Conservation (phyloP, 2,797 vertebrate species). For the Molossus molossus region DNA sequence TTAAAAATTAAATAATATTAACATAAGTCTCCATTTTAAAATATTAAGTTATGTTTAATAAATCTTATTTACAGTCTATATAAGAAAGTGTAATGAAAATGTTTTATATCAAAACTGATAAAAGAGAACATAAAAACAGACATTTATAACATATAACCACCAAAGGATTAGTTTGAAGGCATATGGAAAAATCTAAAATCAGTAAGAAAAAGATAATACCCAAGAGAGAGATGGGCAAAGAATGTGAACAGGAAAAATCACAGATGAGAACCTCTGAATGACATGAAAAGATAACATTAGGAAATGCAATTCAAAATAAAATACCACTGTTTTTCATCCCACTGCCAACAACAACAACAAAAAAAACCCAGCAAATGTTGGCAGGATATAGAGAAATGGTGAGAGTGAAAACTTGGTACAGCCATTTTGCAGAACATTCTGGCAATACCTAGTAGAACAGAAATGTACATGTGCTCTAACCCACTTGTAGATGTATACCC, state of each 20-base stretch:
- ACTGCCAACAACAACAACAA: not conserved
- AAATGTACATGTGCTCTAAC: not conserved
- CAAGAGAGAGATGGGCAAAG: conserved; percentile 40
- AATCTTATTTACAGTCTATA: not conserved
- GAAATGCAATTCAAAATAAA: conserved; percentile 51
- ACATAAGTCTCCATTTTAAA: conserved; percentile 10
- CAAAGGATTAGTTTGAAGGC: not conserved
- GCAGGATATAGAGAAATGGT: not conserved
- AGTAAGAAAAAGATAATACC: not conserved
- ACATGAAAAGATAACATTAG: conserved; percentile 44
- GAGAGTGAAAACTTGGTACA: not conserved
- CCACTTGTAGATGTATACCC: not conserved
- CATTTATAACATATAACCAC: not conserved
- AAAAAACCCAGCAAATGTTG: conserved; percentile 36
- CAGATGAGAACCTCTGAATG: conserved; percentile 35
- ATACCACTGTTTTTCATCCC: not conserved
- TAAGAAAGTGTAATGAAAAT: conserved; percentile 1
- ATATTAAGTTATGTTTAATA: not conserved
- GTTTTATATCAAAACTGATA: conserved; percentile 26
- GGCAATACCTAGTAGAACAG: not conserved
- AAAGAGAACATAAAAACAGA: not conserved
- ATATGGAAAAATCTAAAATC: conserved; percentile 41
- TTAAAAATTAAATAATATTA: conserved; percentile 52
- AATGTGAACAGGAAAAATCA: conserved; percentile 16
- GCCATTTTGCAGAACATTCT: not conserved